Evolutionary conservation across 2,797 vertebrate genomes (phyloP), one percentile per base, ranked within the genome.

Genomic region (Choloepus didactylus): DNA sequence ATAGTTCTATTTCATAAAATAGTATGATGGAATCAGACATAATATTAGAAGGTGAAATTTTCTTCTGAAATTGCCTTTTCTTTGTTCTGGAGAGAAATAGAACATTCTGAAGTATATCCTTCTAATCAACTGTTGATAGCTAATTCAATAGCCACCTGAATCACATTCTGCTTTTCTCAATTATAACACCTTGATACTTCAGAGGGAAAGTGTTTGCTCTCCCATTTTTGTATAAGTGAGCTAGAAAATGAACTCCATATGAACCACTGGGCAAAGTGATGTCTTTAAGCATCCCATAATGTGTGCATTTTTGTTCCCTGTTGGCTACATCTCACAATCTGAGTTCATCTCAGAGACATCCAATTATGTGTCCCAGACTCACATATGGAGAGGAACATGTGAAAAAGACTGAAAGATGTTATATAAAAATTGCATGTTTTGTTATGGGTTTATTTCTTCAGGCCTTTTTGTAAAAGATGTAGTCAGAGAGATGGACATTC

Each of bases 1-100:
- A 96, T 95, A 92, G 91, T 93, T 96, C 92, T 92, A 80, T 96
- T 97, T 96, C 84, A 88, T 94, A 93, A 96, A 97, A 92, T 83
- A 93, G 91, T 89, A 9, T 96, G 95, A 95, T 96, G 84, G 84
- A 97, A 95, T 96, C 87, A 95, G 93, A 96, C 69, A 87, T 89
- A 97, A 89, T 97, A 96, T 94, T 95, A 94, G 94, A 94, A 92
- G 29, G 81, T 29, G 73, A 87, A 87, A 88, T 46, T 92, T 93
- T 54, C 94, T 67, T 96, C 95, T 85, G 60, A 95, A 96, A 90
- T 88, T 87, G 56, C 46, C 35, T 73, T 91, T 97, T 77, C 84
- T 96, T 96, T 97, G 81, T 96, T 95, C 86, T 94, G 38, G 35
- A 25, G 54, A 95, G 67, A 95, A 97, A 90, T 59, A 87, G 85